A percentile compares a stretch with the other conserved stretches of the same genome.
phyloP scores from a whole-genome alignment of 1,140 invertebrate species.

The Drosophila miranda region DNA sequence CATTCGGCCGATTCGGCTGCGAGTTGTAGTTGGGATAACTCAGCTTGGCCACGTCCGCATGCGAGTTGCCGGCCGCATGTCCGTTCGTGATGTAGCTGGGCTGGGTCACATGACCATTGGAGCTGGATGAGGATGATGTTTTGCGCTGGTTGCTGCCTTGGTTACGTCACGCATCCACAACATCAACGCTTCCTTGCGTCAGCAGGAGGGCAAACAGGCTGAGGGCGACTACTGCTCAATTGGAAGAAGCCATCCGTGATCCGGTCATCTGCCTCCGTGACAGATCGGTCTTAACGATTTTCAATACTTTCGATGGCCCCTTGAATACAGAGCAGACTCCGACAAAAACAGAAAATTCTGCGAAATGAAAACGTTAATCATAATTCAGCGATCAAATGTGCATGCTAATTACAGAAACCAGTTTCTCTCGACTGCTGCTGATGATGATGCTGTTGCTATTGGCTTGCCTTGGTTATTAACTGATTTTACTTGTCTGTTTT shows the following conservation, averaged over 20 bases:
- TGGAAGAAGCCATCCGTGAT: conserved; percentile 35
- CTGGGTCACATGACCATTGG: conserved; percentile 67
- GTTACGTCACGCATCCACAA: conserved; percentile 68
- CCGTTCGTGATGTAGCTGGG: conserved; percentile 56
- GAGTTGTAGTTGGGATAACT: conserved; percentile 79
- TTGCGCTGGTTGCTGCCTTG: conserved; percentile 64
- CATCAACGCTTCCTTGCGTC: conserved; percentile 45
- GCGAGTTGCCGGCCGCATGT: conserved; percentile 61
- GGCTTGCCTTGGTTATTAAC: too few relatives aligned
- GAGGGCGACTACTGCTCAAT: conserved; percentile 48
- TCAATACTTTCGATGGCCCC: conserved; percentile 6
- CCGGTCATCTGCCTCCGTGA: conserved; percentile 17
- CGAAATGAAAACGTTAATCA: conserved; percentile 7
- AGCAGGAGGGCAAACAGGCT: conserved; percentile 47
- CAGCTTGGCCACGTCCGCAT: conserved; percentile 71
- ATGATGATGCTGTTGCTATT: too few relatives aligned
- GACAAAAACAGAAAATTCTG: not conserved
- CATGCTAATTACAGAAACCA: conserved; percentile 70
- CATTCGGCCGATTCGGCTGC: conserved; percentile 68
- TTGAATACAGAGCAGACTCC: not conserved
- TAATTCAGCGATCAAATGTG: conserved; percentile 29
- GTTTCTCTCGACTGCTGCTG: conserved; percentile 30
- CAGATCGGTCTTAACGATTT: conserved; percentile 38
- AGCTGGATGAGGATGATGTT: conserved; percentile 68
- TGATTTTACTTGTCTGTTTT: too few relatives aligned